phyloP scores from a whole-genome alignment of 2,888 invertebrate species.

The Ophion obscuratus region DNA sequence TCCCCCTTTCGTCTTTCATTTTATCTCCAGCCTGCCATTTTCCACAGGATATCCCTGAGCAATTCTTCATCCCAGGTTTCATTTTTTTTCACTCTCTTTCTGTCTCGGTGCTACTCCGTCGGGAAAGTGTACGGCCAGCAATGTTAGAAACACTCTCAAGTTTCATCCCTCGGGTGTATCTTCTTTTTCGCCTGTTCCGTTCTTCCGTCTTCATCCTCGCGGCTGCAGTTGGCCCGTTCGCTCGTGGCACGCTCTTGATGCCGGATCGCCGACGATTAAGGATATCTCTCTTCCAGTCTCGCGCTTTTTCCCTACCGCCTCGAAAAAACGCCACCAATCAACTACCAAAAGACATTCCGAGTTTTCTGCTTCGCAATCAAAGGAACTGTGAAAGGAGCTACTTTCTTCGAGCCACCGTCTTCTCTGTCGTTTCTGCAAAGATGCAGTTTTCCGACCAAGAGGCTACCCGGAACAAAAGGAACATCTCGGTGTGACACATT shows the following conservation, averaged over 20 bases:
- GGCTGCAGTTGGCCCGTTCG: slow-evolving; percentile 30
- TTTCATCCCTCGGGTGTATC: slow-evolving; percentile 60
- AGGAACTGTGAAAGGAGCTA: not conserved
- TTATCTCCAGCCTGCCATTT: slow-evolving; percentile 46
- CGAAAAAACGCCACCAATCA: too few species aligned
- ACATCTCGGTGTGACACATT: too few species aligned
- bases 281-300: slow-evolving; percentile 32
- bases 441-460: too few species aligned
- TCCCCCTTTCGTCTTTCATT: slow-evolving; percentile 49
- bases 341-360: slow-evolving; percentile 1
- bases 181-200: slow-evolving; percentile 46
- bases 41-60: slow-evolving; percentile 56
- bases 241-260: slow-evolving; percentile 57
- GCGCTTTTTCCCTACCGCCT: slow-evolving; percentile 28
- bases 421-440: too few species aligned
- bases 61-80: slow-evolving; percentile 52
- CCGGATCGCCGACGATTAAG: slow-evolving; percentile 11
- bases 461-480: too few species aligned
- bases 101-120: slow-evolving; percentile 32
- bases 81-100: slow-evolving; percentile 22
- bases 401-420: too few species aligned
- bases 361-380: slow-evolving; percentile 1
- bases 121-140: slow-evolving; percentile 42
- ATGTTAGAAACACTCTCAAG: slow-evolving; percentile 64
- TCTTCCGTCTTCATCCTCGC: slow-evolving; percentile 37